Base-by-base conservation (phyloP, 2,888 invertebrate species). In the Hypomecis atomaria region DNA sequence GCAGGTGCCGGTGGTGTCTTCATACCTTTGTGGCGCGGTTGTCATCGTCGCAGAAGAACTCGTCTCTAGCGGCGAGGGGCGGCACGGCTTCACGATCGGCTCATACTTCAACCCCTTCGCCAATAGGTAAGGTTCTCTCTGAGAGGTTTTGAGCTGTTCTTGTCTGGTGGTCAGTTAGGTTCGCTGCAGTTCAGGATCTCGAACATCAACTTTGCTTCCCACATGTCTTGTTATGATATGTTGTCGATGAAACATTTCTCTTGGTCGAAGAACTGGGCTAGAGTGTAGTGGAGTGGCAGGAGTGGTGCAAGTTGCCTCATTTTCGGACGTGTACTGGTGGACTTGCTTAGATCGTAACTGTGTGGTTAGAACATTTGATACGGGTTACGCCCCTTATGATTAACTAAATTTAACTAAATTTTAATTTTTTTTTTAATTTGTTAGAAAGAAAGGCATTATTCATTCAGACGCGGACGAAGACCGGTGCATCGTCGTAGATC, bases 161-260 rank as follows among this genome's bases (percentile, higher is more conserved):
- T 48, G 0, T 47, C 52, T 5, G 69, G 65, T 3, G 70, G 66
- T 5, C 49, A 37, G 4, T 13, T 33, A 0, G 0, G 0, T 0
- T 42, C 6, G 9, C 47, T 7, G 38, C 67, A 66, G 6, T 6
- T 10, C 0, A 75, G n/a, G 10, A 76, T 5, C 23, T 65, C 72
- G n/a, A 68, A 23, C 0, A 48, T 23, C 0, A 83, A 52, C 23
- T 78, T 59, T 11, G 70, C 66, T 49, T 82, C 79, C 71, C 71
- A 78, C 0, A 63, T 59, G 48, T 76, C 72, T 44, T 59, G 48
- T 3, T 60, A 34, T 0, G 60, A 61, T 60, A 70, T 49, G 61
- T 71, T 33, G 62, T 72, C 63, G 1, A 67, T 60, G 11, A 59
- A 11, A 47, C 70, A 71, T 38, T 70, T 53, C 23, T 66, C n/a